Conservation (phyloP, 2,113 vertebrate genomes). For the Microtus richardsoni region DNA sequence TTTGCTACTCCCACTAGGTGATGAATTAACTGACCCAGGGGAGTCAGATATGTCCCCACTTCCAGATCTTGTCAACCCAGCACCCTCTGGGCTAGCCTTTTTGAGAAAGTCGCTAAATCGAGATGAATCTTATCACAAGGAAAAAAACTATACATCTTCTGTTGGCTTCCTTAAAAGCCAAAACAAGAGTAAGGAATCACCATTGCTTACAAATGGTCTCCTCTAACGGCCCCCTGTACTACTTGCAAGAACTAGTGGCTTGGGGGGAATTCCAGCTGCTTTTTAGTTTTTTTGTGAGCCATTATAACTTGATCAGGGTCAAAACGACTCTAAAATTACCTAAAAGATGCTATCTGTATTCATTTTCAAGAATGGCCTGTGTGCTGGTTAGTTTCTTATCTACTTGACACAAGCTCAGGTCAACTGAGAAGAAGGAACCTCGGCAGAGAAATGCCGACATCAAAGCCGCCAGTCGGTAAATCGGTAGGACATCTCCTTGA, state of each 20-base stretch:
- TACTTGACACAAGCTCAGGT: not conserved
- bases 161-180: slow-evolving; percentile 44
- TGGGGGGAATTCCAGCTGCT: slow-evolving; percentile 32
- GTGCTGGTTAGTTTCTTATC: not conserved
- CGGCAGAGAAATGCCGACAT: not conserved
- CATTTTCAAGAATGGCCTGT: slow-evolving; percentile 66
- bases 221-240: slow-evolving; percentile 63
- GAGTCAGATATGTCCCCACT: slow-evolving; percentile 40
- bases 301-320: slow-evolving; percentile 74
- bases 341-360: not conserved
- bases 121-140: slow-evolving; percentile 57
- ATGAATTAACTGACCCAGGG: slow-evolving; percentile 69
- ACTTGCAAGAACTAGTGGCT: slow-evolving; percentile 48
- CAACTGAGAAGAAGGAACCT: not conserved
- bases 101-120: slow-evolving; percentile 77
- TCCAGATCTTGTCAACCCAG: slow-evolving; percentile 13
- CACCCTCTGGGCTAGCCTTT: slow-evolving; percentile 55
- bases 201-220: slow-evolving; percentile 60
- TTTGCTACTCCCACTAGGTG: slow-evolving; percentile 64
- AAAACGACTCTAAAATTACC: slow-evolving; percentile 73
- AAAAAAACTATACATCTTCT: slow-evolving; percentile 47
- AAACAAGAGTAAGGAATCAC: slow-evolving; percentile 71
- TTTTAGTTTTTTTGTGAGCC: slow-evolving; percentile 62
- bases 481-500: not conserved
- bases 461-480: not conserved